Conservation (phyloP, 1,140 invertebrate genomes). For the Hylyphantes graminicola region DNA sequence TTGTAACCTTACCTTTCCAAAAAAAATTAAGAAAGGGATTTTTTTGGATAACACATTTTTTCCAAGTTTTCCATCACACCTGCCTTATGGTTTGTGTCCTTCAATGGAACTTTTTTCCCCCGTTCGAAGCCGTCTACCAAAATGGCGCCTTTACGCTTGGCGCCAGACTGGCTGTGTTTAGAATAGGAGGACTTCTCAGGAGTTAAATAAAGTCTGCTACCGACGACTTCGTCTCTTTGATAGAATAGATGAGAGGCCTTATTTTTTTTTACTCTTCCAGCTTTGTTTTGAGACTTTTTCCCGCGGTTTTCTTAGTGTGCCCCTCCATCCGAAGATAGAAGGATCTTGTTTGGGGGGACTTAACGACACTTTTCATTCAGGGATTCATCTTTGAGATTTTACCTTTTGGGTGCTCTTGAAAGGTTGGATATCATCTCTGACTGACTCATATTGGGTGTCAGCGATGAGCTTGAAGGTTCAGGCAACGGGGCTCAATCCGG, state of each 20-base stretch:
- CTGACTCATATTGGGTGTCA: too few species aligned
- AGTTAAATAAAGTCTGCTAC: constrained; percentile 55
- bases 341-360: background rate
- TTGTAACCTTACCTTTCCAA: background rate
- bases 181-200: constrained; percentile 41
- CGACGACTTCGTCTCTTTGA: constrained; percentile 43
- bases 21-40: constrained; percentile 21
- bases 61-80: constrained; percentile 15
- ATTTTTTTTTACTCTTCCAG: background rate
- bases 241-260: constrained; percentile 30
- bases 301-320: background rate
- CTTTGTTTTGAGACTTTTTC: constrained; percentile 19
- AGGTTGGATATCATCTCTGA: too few species aligned
- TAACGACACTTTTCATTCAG: background rate
- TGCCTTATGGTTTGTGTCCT: constrained; percentile 48
- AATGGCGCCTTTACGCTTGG: constrained; percentile 34
- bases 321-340: background rate
- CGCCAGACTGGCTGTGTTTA: constrained; percentile 51
- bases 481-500: too few species aligned
- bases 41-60: constrained; percentile 11
- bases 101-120: constrained; percentile 29
- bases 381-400: background rate
- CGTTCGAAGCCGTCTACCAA: constrained; percentile 16
- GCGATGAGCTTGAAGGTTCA: too few species aligned
- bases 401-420: background rate